Evolutionary conservation across 2,797 vertebrate species (phyloP).

Genomic region (Coregonus ussuriensis): DNA sequence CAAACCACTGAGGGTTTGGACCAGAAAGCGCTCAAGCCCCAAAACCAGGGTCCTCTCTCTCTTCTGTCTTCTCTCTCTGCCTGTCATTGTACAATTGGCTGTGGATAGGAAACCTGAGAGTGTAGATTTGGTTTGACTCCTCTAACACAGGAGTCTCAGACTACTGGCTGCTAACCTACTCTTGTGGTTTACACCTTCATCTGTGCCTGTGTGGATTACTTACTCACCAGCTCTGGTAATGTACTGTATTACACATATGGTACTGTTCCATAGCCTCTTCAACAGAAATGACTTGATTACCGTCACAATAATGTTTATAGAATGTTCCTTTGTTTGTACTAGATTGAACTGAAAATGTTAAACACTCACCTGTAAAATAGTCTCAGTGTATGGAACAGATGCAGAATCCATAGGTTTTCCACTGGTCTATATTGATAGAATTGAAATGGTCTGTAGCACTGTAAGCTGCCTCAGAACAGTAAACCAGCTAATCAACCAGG

Average conservation of each 20-base stretch:
- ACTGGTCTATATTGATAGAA: neutral
- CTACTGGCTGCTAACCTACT: slow-evolving; percentile 9
- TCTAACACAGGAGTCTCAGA: neutral
- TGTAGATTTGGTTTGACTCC: slow-evolving; percentile 34
- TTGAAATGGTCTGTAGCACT: neutral
- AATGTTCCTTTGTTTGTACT: neutral
- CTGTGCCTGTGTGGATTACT: neutral
- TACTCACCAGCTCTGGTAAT: neutral
- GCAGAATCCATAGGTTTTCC: neutral
- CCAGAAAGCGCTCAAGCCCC: slow-evolving; percentile 63
- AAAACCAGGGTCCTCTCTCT: slow-evolving; percentile 55
- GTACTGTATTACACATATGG: neutral
- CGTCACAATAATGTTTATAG: neutral
- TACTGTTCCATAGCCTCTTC: neutral
- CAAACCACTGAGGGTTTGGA: slow-evolving; percentile 73
- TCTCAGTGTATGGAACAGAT: neutral
- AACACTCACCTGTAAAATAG: neutral
- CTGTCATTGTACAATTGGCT: slow-evolving; percentile 29
- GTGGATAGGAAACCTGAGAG: slow-evolving; percentile 41
- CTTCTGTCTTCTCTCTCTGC: slow-evolving; percentile 19
- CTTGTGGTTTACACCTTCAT: slow-evolving; percentile 34
- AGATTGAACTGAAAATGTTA: neutral
- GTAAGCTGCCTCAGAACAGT: neutral
- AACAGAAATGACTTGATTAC: neutral
- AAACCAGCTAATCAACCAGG: neutral